phyloP scores from a whole-genome alignment of 2,888 invertebrate species.

The Apamea crenata region DNA sequence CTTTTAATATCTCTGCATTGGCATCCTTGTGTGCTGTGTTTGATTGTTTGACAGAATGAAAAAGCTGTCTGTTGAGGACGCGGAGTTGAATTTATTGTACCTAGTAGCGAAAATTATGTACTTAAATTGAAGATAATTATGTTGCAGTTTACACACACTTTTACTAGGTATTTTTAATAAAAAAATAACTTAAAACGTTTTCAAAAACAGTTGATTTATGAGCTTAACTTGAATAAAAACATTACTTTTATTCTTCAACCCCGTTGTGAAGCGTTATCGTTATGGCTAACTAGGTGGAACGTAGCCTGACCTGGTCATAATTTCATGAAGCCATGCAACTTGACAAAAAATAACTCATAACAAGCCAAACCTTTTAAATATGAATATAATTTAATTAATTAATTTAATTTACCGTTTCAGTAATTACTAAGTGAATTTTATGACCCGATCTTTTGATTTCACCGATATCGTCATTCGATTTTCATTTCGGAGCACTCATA shows the following conservation, averaged over 20 bases:
- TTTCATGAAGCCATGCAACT: neutral
- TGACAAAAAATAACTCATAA: conserved; percentile 3
- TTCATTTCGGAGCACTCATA: conserved; percentile 38
- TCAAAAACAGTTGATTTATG: neutral
- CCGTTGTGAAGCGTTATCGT: neutral
- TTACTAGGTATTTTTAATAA: neutral
- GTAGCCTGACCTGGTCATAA: neutral
- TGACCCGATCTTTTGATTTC: conserved; percentile 23
- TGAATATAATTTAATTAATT: conserved; percentile 1
- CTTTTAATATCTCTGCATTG: conserved; percentile 83
- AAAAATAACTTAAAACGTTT: neutral
- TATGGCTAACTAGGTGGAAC: neutral
- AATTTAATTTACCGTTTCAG: conserved; percentile 2
- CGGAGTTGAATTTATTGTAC: conserved; percentile 7
- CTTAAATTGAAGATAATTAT: neutral
- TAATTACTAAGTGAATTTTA: conserved; percentile 34
- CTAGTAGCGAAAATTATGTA: neutral
- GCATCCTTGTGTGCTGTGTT: conserved; percentile 67
- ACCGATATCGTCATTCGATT: conserved; percentile 21
- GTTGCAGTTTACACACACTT: neutral
- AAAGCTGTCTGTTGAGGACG: conserved; percentile 19
- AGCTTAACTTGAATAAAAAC: neutral
- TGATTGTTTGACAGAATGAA: conserved; percentile 59
- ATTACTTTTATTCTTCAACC: neutral
- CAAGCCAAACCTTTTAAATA: neutral